Conservation (phyloP, 2,113 vertebrate species). For the Percina caprodes region DNA sequence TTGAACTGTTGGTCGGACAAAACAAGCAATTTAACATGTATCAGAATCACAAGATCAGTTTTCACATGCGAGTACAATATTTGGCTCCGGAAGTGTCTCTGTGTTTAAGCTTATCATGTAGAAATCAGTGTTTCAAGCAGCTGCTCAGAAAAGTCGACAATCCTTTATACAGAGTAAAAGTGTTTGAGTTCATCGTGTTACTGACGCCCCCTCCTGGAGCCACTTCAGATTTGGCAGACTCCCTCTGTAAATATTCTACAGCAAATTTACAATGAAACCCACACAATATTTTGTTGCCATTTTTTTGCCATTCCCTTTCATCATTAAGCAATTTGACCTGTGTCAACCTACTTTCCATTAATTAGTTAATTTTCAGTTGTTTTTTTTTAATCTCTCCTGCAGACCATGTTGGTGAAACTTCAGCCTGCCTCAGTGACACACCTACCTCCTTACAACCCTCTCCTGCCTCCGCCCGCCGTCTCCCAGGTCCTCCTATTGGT, state of each 20-base stretch:
- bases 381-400: neutral
- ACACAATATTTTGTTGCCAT: neutral
- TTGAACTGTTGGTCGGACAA: no score
- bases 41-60: neutral
- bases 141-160: neutral
- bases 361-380: neutral
- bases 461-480: slow-evolving; percentile 85
- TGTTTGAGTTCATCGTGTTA: neutral
- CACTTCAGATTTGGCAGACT: neutral
- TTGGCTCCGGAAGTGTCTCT: neutral
- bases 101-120: neutral
- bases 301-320: neutral
- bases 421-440: slow-evolving; percentile 86
- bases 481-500: slow-evolving; percentile 89
- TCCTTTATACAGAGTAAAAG: neutral
- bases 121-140: neutral
- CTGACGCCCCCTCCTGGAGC: neutral
- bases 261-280: no score
- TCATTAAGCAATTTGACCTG: neutral
- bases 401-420: slow-evolving; percentile 89
- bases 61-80: neutral
- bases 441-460: slow-evolving; percentile 89
- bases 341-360: neutral
- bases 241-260: neutral
- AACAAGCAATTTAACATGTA: no score